Evolutionary conservation across 1,140 invertebrate genomes (phyloP).

Genomic region (Contarinia nasturtii): DNA sequence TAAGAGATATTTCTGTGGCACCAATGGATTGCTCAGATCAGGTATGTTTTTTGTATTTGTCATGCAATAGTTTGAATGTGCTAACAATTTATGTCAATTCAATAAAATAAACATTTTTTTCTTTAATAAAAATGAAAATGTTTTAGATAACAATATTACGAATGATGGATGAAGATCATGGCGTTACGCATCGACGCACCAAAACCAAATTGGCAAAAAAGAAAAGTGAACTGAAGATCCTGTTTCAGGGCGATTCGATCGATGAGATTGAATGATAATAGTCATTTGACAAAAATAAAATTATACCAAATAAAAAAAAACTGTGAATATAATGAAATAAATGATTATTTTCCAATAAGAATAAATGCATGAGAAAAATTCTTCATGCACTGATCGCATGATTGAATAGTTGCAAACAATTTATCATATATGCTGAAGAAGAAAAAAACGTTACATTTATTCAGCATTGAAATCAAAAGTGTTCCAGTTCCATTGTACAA

Average conservation of each 20-base stretch:
- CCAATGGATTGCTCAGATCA: slow-evolving; percentile 63
- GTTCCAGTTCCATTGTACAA: too few species aligned
- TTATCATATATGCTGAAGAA: too few species aligned
- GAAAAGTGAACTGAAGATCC: background rate
- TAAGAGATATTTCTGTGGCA: slow-evolving; percentile 74
- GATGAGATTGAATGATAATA: background rate
- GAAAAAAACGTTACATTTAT: too few species aligned
- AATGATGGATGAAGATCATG: slow-evolving; percentile 92
- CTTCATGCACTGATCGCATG: too few species aligned
- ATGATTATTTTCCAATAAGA: too few species aligned
- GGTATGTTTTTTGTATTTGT: slow-evolving; percentile 8
- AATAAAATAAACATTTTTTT: too few species aligned
- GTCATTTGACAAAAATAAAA: too few species aligned
- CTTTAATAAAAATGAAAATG: too few species aligned
- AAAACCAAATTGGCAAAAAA: slow-evolving; percentile 10
- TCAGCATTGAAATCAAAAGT: too few species aligned
- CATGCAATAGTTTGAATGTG: background rate
- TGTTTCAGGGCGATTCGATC: background rate
- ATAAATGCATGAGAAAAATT: too few species aligned
- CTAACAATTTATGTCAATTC: background rate
- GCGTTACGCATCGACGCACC: slow-evolving; percentile 43
- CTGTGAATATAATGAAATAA: slow-evolving; percentile 16
- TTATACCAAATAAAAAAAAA: slow-evolving; percentile 10
- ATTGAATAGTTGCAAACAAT: too few species aligned
- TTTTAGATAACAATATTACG: slow-evolving; percentile 54